Percentiles rank a stretch among this genome's conserved stretches.
phyloP scores from a whole-genome alignment of 2,797 vertebrate genomes.

The Synanceia verrucosa region DNA sequence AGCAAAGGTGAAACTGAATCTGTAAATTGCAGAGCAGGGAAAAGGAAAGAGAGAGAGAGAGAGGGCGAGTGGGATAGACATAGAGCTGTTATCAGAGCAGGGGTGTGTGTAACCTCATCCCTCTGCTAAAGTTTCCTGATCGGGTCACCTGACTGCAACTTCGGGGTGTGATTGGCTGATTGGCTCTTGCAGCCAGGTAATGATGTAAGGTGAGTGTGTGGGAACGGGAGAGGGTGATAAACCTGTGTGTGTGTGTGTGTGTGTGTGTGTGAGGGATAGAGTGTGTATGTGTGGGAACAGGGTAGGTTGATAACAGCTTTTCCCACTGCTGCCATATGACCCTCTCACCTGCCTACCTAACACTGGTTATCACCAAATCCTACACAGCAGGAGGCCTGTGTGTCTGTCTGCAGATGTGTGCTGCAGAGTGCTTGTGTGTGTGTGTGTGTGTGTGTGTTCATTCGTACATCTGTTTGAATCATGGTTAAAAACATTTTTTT shows the following conservation, averaged over 20 bases:
- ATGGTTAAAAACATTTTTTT: neutral
- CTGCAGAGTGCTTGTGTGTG: neutral
- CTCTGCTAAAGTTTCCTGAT: slow-evolving; percentile 92
- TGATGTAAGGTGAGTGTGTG: slow-evolving; percentile 99
- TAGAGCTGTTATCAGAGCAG: slow-evolving; percentile 94
- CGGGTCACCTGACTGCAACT: slow-evolving; percentile 90
- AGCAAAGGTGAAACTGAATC: slow-evolving; percentile 98
- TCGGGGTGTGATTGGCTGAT: slow-evolving; percentile 87
- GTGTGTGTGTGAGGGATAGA: slow-evolving; percentile 17
- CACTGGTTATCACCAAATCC: slow-evolving; percentile 93
- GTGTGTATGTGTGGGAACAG: slow-evolving; percentile 67
- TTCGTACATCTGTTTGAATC: neutral
- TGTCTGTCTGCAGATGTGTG: slow-evolving; percentile 12
- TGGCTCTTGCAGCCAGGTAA: slow-evolving; percentile 90
- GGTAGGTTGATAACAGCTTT: slow-evolving; percentile 83
- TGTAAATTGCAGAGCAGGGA: slow-evolving; percentile 96
- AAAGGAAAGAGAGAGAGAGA: slow-evolving; percentile 78
- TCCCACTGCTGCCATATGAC: slow-evolving; percentile 90
- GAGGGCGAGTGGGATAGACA: slow-evolving; percentile 75
- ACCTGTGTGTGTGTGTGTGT: slow-evolving; percentile 70
- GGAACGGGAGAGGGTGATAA: slow-evolving; percentile 96
- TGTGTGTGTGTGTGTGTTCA: neutral
- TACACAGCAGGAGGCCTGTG: slow-evolving; percentile 80
- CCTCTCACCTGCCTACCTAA: slow-evolving; percentile 84
- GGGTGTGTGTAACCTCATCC: slow-evolving; percentile 93